These are phyloP conservation scores for Glossophaga mutica DNA, from an alignment of 2,797 vertebrate species.

Conservation along the genomic window DNA sequence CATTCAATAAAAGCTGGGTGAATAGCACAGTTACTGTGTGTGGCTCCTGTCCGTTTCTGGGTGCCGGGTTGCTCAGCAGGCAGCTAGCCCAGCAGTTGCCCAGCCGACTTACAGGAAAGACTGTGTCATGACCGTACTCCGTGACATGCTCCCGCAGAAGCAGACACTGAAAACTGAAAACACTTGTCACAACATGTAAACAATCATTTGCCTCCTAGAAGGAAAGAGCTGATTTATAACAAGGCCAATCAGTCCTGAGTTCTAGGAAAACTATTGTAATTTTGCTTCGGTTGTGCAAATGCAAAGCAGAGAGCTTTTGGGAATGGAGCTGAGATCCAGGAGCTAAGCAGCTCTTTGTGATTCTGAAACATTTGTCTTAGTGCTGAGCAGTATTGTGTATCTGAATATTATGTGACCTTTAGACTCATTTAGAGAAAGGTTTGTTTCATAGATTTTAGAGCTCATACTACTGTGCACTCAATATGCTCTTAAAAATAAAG, in stretches of 20 bases:
- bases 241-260: background rate
- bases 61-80: no score
- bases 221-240: background rate
- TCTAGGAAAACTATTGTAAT: background rate
- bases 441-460: background rate
- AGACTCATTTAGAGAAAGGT: background rate
- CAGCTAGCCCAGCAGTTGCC: no score
- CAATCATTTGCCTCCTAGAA: background rate
- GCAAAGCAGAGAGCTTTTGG: background rate
- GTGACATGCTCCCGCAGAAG: background rate
- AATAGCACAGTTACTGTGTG: no score
- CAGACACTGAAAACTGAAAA: background rate
- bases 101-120: no score
- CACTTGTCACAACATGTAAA: background rate
- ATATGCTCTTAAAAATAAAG: background rate
- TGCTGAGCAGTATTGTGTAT: background rate
- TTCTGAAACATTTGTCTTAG: background rate
- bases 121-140: no score
- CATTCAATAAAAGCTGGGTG: no score
- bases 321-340: background rate
- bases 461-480: background rate
- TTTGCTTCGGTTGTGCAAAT: background rate
- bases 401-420: background rate
- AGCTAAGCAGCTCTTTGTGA: background rate
- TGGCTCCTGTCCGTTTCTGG: no score